Conservation (phyloP, 2,888 invertebrate species). For the Microdon myrmicae region DNA sequence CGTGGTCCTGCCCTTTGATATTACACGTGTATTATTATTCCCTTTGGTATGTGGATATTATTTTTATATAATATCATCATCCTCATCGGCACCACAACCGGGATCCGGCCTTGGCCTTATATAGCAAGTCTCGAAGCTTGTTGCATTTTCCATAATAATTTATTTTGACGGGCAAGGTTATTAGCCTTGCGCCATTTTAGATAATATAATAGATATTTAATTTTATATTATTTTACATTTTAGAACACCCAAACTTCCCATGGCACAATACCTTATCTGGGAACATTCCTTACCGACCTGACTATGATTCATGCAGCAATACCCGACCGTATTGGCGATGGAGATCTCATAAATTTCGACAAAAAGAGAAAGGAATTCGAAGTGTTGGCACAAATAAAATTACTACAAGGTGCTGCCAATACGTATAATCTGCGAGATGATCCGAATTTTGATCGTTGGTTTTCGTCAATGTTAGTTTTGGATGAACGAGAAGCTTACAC, state of each 20-base stretch:
- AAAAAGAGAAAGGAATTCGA: conserved; percentile 98
- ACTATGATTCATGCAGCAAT: conserved; percentile 99
- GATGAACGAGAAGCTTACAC: conserved; percentile 93
- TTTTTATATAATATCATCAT: too few species aligned
- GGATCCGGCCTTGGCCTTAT: too few species aligned
- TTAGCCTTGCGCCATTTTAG: too few species aligned
- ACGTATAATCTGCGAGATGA: conserved; percentile 91
- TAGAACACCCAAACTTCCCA: conserved; percentile 79
- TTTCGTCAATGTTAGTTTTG: conserved; percentile 88
- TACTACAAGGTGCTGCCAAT: conserved; percentile 94
- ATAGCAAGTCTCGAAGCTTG: too few species aligned
- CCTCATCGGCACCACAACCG: too few species aligned
- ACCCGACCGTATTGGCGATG: conserved; percentile 81
- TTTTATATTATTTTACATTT: conserved; percentile 39
- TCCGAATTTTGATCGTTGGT: conserved; percentile 93
- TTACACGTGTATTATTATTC: too few species aligned
- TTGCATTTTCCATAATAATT: too few species aligned
- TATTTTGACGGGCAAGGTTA: too few species aligned
- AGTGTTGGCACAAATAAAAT: conserved; percentile 94
- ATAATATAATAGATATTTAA: background rate
- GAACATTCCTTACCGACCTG: conserved; percentile 97
- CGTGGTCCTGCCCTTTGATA: too few species aligned
- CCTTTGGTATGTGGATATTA: too few species aligned
- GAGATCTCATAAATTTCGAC: conserved; percentile 93
- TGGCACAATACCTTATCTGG: conserved; percentile 97